Evolutionary conservation across 1,140 invertebrate genomes (phyloP), one percentile per base, ranked within the genome.

Genomic region (Bombus haemorrhoidalis): DNA sequence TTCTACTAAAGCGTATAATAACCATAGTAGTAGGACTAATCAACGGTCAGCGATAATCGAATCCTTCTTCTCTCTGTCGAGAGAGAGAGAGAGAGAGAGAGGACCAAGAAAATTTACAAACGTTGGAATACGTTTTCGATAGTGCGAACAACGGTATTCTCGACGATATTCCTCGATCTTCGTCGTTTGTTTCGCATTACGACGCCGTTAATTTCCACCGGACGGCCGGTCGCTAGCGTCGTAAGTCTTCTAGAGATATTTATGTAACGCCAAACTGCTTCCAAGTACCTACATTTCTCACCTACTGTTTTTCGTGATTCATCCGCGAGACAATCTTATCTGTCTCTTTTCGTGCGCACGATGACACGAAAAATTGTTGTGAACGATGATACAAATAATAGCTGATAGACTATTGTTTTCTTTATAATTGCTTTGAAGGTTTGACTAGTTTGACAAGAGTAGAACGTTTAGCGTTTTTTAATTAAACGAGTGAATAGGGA

Each of bases 171-270:
- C 80, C 83, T 41, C 68, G 76, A 85, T 84, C 66, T 72, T 79
- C 47, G 75, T 37, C 83, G 83, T 84, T 79, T 43, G 75, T 69
- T 71, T 84, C 83, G 53, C 83, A 59, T 84, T 84, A 84, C 83
- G 76, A 57, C 75, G 53, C 83, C 83, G 83, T 84, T 84, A 84
- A 84, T 84, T 84, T 68, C 53, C 66, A n/a, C 39, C 25, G 18
- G 69, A 18, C 83, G 82, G 3, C 47, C 64, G 64, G 25, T 39
- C 32, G 66, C 32, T 15, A n/a, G 62, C 22, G 37, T 77, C 47
- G 62, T 57, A 68, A 57, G 76, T 85, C 53, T 79, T 18, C 66
- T 9, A 59, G 13, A 32, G 75, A 72, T 80, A 85, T 85, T 85
- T 85, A 85, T 84, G 83, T 79, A 79, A 84, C 75, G 34, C 53